phyloP scores from a whole-genome alignment of 2,797 vertebrate genomes.

The Micromesistius poutassou region DNA sequence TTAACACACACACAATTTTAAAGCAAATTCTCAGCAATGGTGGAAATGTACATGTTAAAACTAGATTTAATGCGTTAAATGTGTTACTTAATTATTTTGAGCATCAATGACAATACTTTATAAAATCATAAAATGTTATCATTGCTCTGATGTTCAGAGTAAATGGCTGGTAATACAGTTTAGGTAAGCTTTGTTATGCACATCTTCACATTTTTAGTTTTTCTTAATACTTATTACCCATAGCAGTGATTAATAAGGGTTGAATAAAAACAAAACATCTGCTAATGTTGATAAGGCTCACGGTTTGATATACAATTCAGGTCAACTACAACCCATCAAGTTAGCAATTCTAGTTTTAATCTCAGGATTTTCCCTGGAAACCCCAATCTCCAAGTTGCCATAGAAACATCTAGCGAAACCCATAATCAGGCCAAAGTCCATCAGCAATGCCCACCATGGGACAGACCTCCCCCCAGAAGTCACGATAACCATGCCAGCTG shows the following conservation, averaged over 20 bases:
- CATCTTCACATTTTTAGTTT: neutral
- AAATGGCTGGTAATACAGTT: neutral
- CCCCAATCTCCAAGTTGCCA: neutral
- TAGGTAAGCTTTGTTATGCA: neutral
- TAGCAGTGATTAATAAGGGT: neutral
- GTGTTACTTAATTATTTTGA: no score
- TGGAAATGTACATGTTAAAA: no score
- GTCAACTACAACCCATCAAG: neutral
- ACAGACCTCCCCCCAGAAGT: slow-evolving; percentile 6
- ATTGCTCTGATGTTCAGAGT: neutral
- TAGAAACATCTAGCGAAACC: slow-evolving; percentile 8
- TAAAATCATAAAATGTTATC: neutral
- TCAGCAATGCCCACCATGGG: slow-evolving; percentile 40
- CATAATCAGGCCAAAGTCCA: slow-evolving; percentile 39
- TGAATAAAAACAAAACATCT: neutral
- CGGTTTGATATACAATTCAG: neutral
- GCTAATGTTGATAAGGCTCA: neutral
- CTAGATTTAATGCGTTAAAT: no score
- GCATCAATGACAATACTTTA: no score
- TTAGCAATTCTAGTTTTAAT: neutral
- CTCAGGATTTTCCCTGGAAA: neutral
- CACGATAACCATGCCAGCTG: slow-evolving; percentile 15
- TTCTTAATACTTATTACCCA: neutral
- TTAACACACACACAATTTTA: neutral
- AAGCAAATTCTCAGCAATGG: no score